Evolutionary conservation across 1,140 invertebrate species (phyloP).

Genomic region (Microplitis mediator): DNA sequence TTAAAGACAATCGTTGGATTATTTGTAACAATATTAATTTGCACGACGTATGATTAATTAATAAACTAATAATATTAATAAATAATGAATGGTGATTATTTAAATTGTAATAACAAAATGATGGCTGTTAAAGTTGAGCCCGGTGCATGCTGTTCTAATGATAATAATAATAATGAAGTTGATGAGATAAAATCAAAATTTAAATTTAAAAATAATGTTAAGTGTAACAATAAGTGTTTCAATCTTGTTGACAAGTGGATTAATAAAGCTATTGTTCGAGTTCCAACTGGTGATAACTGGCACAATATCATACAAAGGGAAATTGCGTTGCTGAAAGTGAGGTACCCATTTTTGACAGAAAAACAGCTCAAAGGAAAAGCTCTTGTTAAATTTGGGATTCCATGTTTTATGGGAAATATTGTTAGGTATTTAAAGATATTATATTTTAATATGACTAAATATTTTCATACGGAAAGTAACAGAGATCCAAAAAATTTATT

Average conservation of each 20-base stretch:
- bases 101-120: not conserved
- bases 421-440: conserved; percentile 17
- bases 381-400: conserved; percentile 24
- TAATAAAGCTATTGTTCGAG: not conserved
- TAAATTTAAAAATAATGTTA: not conserved
- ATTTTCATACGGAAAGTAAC: no score
- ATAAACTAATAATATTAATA: no score
- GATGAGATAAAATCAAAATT: not conserved
- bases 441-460: not conserved
- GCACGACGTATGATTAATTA: no score
- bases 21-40: no score
- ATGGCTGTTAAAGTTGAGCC: conserved; percentile 14
- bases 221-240: conserved; percentile 15
- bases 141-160: not conserved
- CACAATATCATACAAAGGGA: conserved; percentile 23
- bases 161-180: not conserved
- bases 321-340: conserved; percentile 18
- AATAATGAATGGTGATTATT: not conserved
- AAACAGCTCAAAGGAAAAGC: conserved; percentile 31
- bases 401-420: conserved; percentile 25
- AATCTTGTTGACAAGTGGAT: conserved; percentile 22
- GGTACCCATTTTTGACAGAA: conserved; percentile 31
- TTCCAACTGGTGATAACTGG: not conserved
- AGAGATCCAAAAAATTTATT: no score
- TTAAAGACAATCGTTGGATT: no score